These are phyloP conservation scores for Troides aeacus DNA, from an alignment of 2,888 invertebrate genomes.

Conservation along the genomic window DNA sequence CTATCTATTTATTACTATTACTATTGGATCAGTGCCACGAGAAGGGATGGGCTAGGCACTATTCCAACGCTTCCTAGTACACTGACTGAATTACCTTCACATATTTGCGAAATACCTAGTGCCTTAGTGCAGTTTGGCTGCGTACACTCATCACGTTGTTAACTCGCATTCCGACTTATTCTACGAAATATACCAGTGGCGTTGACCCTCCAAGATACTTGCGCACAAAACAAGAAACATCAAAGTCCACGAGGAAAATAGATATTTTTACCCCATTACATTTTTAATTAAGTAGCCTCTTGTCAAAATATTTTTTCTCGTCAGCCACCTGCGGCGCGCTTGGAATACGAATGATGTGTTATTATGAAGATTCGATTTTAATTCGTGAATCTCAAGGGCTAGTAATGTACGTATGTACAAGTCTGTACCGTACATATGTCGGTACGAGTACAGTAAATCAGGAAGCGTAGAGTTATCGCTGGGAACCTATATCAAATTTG, in stretches of 20 bases:
- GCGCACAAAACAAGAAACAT: constrained; percentile 37
- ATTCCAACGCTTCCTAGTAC: constrained; percentile 70
- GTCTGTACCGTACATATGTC: neutral
- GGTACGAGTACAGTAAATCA: constrained; percentile 32
- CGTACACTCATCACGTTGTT: constrained; percentile 35
- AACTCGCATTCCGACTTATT: constrained; percentile 43
- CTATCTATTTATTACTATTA: constrained; percentile 39
- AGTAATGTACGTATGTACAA: constrained; percentile 30
- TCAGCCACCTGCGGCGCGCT: constrained; percentile 32
- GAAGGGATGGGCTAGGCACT: constrained; percentile 54
- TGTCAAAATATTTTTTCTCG: constrained; percentile 17
- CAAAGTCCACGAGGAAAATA: constrained; percentile 53
- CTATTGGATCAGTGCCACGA: constrained; percentile 60
- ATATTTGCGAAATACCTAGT: constrained; percentile 52
- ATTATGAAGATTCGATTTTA: constrained; percentile 40
- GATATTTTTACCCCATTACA: constrained; percentile 36
- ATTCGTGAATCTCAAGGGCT: constrained; percentile 37
- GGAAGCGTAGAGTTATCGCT: constrained; percentile 44
- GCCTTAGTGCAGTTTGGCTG: constrained; percentile 46
- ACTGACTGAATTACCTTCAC: constrained; percentile 57
- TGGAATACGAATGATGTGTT: constrained; percentile 40
- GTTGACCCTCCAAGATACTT: constrained; percentile 42
- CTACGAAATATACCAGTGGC: constrained; percentile 42
- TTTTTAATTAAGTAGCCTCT: constrained; percentile 42
- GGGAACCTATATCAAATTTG: constrained; percentile 11